These are phyloP conservation scores for Hydractinia echinata DNA, from an alignment of 30 jellyfish, hydroid and myxozoan genomes.

Conservation along the genomic window DNA sequence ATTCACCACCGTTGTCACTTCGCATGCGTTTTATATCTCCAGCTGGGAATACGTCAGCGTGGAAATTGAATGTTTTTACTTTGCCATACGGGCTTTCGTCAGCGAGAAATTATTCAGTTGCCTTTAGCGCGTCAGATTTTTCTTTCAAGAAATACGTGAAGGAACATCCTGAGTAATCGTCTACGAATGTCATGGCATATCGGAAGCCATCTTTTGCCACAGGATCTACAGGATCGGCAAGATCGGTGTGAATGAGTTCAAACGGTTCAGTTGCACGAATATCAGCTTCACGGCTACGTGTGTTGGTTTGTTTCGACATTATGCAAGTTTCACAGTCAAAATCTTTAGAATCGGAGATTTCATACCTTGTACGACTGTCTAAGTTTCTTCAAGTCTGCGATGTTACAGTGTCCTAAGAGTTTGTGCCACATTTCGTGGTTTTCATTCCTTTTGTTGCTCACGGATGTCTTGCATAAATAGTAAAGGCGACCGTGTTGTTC, in stretches of 20 bases:
- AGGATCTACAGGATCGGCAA: conserved; percentile 59
- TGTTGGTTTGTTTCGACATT: conserved; percentile 26
- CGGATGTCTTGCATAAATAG: conserved; percentile 41
- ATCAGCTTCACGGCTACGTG: conserved; percentile 51
- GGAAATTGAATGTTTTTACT: conserved; percentile 40
- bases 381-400: conserved; percentile 27
- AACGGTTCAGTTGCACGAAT: conserved; percentile 43
- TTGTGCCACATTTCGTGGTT: conserved; percentile 46
- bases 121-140: conserved; percentile 45
- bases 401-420: conserved; percentile 56
- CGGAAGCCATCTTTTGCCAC: conserved; percentile 44
- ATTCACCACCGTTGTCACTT: conserved; percentile 44
- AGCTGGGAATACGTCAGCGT: conserved; percentile 40
- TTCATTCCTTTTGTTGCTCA: conserved; percentile 22
- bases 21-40: conserved; percentile 31
- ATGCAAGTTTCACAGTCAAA: conserved; percentile 51
- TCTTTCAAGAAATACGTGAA: conserved; percentile 40
- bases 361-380: conserved; percentile 48
- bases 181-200: conserved; percentile 44
- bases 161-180: conserved; percentile 44
- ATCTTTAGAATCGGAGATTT: conserved; percentile 17
- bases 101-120: conserved; percentile 49
- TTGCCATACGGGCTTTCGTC: conserved; percentile 46
- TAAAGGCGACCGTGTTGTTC: conserved; percentile 40
- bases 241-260: conserved; percentile 44